These are phyloP conservation scores for Hyperoodon ampullatus DNA, from an alignment of 2,113 vertebrate species.

Conservation along the genomic window DNA sequence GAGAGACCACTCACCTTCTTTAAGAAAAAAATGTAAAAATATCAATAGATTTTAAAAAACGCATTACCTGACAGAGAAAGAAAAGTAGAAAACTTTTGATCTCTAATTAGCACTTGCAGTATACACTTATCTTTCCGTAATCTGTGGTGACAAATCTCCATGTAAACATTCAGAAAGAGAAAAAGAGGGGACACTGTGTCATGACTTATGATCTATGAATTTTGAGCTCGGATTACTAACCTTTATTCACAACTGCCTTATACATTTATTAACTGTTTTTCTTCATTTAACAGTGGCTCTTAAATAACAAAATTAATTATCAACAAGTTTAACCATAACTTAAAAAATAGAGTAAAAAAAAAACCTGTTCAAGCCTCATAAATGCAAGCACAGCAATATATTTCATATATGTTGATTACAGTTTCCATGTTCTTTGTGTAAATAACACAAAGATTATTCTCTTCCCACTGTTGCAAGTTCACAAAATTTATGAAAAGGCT, in stretches of 20 bases:
- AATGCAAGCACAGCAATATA: not conserved
- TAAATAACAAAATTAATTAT: slow-evolving; percentile 61
- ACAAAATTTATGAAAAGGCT: not conserved
- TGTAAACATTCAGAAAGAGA: not conserved
- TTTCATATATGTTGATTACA: not conserved
- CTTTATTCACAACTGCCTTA: not conserved
- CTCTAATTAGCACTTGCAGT: not conserved
- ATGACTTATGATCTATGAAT: not conserved
- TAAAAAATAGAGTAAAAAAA: slow-evolving; percentile 21
- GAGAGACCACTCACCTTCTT: not conserved
- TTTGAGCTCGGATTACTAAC: not conserved
- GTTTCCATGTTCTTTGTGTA: not conserved
- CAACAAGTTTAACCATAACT: slow-evolving; percentile 51
- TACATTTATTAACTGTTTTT: slow-evolving; percentile 10
- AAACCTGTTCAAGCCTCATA: not conserved
- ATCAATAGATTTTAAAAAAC: not conserved
- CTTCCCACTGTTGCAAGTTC: not conserved
- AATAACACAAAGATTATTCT: not conserved
- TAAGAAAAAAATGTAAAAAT: not conserved
- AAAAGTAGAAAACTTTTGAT: not conserved
- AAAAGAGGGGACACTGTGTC: not conserved
- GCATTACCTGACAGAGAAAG: not conserved
- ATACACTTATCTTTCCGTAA: not conserved
- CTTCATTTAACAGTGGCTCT: slow-evolving; percentile 56
- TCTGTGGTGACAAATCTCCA: not conserved